Evolutionary conservation across 2,113 vertebrate species (phyloP).

Genomic region (Muntiacus reevesi): DNA sequence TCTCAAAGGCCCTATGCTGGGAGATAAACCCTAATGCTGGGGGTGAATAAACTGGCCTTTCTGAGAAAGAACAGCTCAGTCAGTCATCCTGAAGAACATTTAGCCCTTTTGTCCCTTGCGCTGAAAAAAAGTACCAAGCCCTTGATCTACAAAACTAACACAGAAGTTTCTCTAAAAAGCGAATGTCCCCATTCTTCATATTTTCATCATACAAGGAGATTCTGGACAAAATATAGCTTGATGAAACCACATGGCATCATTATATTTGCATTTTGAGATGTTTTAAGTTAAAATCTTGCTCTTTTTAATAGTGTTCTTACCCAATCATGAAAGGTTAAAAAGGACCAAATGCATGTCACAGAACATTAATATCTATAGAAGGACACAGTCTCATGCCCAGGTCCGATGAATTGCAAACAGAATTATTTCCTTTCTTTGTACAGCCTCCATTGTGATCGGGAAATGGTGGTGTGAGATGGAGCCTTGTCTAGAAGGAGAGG

Average conservation of each 20-base stretch:
- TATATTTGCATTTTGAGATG: background rate
- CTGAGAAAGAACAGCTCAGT: background rate
- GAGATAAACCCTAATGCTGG: background rate
- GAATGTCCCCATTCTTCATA: background rate
- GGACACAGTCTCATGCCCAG: accelerated
- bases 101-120: background rate
- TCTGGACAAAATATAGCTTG: background rate
- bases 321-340: background rate
- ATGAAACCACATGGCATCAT: background rate
- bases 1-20: background rate
- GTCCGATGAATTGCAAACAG: background rate
- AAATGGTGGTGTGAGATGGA: conserved; percentile 99
- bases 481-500: conserved; percentile 96
- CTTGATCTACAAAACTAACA: background rate
- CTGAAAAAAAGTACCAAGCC: background rate
- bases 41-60: background rate
- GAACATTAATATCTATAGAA: background rate
- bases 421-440: conserved; percentile 56
- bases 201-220: background rate
- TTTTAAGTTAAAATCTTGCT: background rate
- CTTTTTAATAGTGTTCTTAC: background rate
- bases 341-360: background rate
- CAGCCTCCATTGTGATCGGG: conserved; percentile 97
- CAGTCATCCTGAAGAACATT: background rate
- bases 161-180: background rate